These are phyloP conservation scores for Calephelis perditalis DNA, from an alignment of 2,888 invertebrate species.

Conservation along the genomic window DNA sequence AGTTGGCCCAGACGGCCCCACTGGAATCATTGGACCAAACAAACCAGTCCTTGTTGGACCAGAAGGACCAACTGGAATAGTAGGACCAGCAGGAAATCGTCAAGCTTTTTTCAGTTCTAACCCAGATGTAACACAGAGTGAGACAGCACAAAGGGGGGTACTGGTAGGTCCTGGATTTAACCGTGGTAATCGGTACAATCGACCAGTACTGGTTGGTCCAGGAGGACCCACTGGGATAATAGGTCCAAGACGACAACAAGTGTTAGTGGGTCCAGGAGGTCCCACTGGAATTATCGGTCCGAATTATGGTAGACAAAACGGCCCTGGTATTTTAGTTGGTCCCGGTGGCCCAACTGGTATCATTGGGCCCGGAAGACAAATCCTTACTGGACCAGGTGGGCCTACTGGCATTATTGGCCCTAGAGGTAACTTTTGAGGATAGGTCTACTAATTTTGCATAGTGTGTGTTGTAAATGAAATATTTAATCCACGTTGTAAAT, in stretches of 20 bases:
- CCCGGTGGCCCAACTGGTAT: constrained; percentile 55
- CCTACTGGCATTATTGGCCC: constrained; percentile 58
- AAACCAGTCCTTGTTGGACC: constrained; percentile 46
- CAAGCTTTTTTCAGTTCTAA: neutral
- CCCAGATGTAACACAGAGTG: constrained; percentile 41
- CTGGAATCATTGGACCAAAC: constrained; percentile 34
- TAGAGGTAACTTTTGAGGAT: constrained; percentile 59
- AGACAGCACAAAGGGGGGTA: constrained; percentile 31
- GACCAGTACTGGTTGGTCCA: constrained; percentile 49
- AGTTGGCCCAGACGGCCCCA: constrained; percentile 54
- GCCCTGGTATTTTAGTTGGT: constrained; percentile 56
- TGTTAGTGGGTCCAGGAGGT: constrained; percentile 61
- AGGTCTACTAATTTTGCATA: constrained; percentile 15
- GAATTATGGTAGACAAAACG: constrained; percentile 33
- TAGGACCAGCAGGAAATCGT: constrained; percentile 36
- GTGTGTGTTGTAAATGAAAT: too few relatives aligned
- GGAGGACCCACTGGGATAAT: constrained; percentile 59
- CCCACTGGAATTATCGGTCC: constrained; percentile 43
- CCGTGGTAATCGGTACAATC: constrained; percentile 21
- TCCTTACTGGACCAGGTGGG: constrained; percentile 58
- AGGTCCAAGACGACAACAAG: constrained; percentile 39
- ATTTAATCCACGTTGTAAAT: too few relatives aligned
- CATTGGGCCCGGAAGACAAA: constrained; percentile 15
- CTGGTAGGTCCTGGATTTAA: constrained; percentile 38
- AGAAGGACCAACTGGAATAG: constrained; percentile 65